Evolutionary conservation across 2,888 invertebrate genomes (phyloP), one percentile per base, ranked within the genome.

Genomic region (Epinotia demarniana): DNA sequence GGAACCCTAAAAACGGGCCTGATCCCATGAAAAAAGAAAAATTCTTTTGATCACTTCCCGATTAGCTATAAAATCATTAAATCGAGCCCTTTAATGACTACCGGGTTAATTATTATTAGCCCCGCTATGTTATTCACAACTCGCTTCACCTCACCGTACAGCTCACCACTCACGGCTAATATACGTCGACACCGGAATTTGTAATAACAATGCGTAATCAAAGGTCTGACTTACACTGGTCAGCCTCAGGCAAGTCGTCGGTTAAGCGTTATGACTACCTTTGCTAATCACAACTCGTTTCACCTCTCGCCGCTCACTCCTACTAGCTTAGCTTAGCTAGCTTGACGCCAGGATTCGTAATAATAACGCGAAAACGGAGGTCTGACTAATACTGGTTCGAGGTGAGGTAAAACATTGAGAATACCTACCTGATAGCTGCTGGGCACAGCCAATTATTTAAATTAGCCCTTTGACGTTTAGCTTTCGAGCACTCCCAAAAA

Each of bases 371-470:
- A 9, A 39, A 39, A 39, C 9, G 39, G 39, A 39, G 39, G 39
- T 39, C 39, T 39, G 39, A 39, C 39, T 39, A 9, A 39, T 9
- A 39, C 39, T 39, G 33, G 33, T 33, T 39, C 39, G 39, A 39
- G 8, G 9, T 39, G 9, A 39, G 39, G 39, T 9, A 39, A 39
- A 39, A 39, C 39, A 9, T 39, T 39, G 39, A 39, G 39, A 39
- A 39, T 9, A 39, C 18, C 46, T n/a, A n/a, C n/a, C 1, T 19
- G 64, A 72, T 58, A 72, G 72, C 72, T 58, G n/a, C 63, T 18
- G 39, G 64, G 72, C 64, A 60, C 16, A 39, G 19, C 62, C 73
- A 74, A 74, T 74, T 74, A 74, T 69, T 74, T 68, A 62, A 68
- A 74, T 74, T 69, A 46, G 53, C 55, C 62, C 43, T 62, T 58